Conservation (phyloP, 2,797 vertebrate species). For the Lithobates pipiens region DNA sequence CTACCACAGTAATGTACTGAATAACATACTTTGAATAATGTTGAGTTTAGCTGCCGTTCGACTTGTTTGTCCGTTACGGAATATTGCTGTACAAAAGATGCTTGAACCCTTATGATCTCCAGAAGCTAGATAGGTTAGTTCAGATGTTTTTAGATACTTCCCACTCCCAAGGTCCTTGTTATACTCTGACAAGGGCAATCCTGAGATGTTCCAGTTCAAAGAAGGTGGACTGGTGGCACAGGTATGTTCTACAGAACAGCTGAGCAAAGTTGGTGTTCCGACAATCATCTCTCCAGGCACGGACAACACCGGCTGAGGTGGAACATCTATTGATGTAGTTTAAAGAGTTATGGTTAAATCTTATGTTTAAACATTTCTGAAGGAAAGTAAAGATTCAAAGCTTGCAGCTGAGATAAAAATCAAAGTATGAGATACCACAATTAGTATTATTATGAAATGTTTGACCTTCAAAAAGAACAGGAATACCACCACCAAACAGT, state of each 20-base stretch:
- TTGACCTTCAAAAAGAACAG: too few species aligned
- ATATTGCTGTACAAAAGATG: constrained; percentile 1
- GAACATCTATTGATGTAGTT: not conserved
- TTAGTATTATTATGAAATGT: too few species aligned
- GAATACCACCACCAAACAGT: too few species aligned
- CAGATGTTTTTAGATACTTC: not conserved
- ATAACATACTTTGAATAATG: constrained; percentile 5
- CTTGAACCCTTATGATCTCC: not conserved
- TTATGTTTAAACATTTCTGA: too few species aligned
- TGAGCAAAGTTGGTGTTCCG: not conserved
- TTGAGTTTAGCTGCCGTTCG: not conserved
- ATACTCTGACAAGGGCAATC: not conserved
- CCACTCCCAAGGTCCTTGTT: not conserved
- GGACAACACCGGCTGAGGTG: not conserved
- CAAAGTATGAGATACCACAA: too few species aligned
- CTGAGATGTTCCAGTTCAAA: constrained; percentile 13
- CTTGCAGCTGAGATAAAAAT: too few species aligned
- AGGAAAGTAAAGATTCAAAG: too few species aligned
- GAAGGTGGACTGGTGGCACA: constrained; percentile 36
- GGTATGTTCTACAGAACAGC: constrained; percentile 12
- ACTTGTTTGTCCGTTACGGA: not conserved
- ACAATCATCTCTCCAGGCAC: not conserved
- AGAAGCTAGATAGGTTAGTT: constrained; percentile 1
- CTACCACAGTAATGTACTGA: too few species aligned
- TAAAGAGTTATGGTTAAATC: not conserved